Percentiles rank a stretch among this genome's conserved stretches.
Conservation (phyloP, 2,888 invertebrate genomes). For the Tiphia femorata region DNA sequence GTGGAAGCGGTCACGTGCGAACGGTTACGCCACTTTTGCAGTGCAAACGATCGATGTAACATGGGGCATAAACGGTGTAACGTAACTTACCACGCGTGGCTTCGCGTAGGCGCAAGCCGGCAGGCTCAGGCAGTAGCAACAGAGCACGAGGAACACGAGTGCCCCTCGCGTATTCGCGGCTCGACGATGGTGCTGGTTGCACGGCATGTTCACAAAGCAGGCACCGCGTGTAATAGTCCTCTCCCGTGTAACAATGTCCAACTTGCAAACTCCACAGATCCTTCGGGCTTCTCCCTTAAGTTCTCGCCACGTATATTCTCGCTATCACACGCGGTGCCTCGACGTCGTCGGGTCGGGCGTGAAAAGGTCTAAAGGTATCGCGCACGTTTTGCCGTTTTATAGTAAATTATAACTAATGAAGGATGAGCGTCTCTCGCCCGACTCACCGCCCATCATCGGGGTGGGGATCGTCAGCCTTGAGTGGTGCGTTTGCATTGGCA, state of each 20-base stretch:
- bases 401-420: constrained; percentile 69
- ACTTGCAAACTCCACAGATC: too few relatives aligned
- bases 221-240: too few relatives aligned
- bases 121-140: too few relatives aligned
- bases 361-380: constrained; percentile 59
- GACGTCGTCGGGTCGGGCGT: constrained; percentile 51
- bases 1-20: too few relatives aligned
- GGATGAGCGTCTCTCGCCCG: constrained; percentile 31
- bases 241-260: too few relatives aligned
- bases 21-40: too few relatives aligned
- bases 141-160: constrained; percentile 13
- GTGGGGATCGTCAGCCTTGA: constrained; percentile 63
- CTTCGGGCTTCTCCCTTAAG: too few relatives aligned
- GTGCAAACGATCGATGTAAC: too few relatives aligned
- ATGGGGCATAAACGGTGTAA: neutral
- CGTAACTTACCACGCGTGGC: constrained; percentile 55
- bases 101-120: constrained; percentile 42
- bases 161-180: constrained; percentile 11
- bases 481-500: constrained; percentile 68
- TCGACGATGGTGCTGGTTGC: too few relatives aligned
- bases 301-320: too few relatives aligned
- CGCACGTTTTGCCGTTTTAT: constrained; percentile 67
- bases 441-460: constrained; percentile 24
- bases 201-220: too few relatives aligned
- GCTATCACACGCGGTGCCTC: too few relatives aligned